Percentiles rank a stretch among this genome's conserved stretches.
Conservation (phyloP, 2,113 vertebrate species). For the Eretmochelys imbricata region DNA sequence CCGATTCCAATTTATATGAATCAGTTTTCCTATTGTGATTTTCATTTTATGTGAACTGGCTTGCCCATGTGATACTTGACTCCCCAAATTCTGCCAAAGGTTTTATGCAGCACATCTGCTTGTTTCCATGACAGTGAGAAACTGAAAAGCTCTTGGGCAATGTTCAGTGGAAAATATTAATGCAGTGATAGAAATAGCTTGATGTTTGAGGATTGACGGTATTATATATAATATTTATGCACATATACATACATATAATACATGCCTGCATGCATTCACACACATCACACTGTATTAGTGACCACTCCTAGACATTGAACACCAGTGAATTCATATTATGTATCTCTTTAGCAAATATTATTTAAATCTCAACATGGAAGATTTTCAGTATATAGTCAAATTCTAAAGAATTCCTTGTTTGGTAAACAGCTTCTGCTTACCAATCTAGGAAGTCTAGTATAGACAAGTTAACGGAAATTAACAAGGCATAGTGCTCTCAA, state of each 20-base stretch:
- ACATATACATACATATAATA: background rate
- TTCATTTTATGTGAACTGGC: background rate
- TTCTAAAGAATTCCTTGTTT: background rate
- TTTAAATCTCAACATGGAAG: background rate
- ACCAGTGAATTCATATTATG: background rate
- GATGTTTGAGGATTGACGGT: background rate
- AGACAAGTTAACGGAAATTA: background rate
- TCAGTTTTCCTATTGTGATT: background rate
- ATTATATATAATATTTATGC: background rate
- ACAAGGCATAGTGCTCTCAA: background rate
- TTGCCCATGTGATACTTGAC: background rate
- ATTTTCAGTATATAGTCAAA: background rate
- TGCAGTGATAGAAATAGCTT: background rate
- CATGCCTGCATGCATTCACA: background rate
- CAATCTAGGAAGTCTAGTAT: too few relatives aligned
- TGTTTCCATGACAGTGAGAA: background rate
- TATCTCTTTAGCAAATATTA: background rate
- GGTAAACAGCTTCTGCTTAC: background rate
- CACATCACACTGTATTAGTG: background rate
- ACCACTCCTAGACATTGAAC: background rate
- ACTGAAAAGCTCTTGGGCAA: constrained; percentile 19
- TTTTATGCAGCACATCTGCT: constrained; percentile 10
- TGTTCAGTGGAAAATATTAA: constrained; percentile 13
- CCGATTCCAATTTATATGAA: background rate
- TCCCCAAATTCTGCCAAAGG: constrained; percentile 32